Conservation (phyloP, 2,113 vertebrate species). For the Microtus montanus region DNA sequence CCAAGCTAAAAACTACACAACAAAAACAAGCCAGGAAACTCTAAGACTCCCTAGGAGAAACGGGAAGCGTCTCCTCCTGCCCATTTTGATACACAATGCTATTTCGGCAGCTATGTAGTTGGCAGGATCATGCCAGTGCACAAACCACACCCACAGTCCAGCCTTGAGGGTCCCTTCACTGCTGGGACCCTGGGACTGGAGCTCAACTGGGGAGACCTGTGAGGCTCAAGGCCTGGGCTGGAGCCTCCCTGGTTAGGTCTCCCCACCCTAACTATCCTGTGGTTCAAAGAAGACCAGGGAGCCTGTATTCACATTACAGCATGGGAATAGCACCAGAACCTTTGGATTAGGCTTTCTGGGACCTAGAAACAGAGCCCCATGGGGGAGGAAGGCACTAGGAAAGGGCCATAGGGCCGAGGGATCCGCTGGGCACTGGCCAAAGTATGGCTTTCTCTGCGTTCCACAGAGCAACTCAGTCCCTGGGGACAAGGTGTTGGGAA, state of each 20-base stretch:
- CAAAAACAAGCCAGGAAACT: slow-evolving; percentile 85
- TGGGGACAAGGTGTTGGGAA: slow-evolving; percentile 78
- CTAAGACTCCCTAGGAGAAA: slow-evolving; percentile 74
- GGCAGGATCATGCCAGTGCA: background rate
- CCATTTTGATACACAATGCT: background rate
- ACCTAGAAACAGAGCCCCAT: slow-evolving; percentile 87
- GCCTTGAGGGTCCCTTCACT: slow-evolving; percentile 41
- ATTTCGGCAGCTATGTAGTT: background rate
- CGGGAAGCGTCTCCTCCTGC: slow-evolving; percentile 84
- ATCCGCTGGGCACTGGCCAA: slow-evolving; percentile 75
- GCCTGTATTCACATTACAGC: slow-evolving; percentile 97
- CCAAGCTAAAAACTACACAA: slow-evolving; percentile 89
- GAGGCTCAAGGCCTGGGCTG: background rate
- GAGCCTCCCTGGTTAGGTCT: background rate
- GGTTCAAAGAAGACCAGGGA: slow-evolving; percentile 77
- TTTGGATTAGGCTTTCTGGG: slow-evolving; percentile 89
- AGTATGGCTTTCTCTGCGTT: slow-evolving; percentile 78
- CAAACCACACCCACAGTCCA: background rate
- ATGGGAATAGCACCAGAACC: slow-evolving; percentile 95
- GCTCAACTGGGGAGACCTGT: background rate
- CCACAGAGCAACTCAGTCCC: slow-evolving; percentile 63
- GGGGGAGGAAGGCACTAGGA: slow-evolving; percentile 87
- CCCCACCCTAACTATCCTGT: background rate
- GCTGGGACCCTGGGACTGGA: slow-evolving; percentile 40
- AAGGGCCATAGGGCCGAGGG: slow-evolving; percentile 70